A percentile compares a stretch with the other conserved stretches of the same genome.
Evolutionary conservation across 2,113 vertebrate genomes (phyloP).

Genomic region (Heterocephalus glaber): DNA sequence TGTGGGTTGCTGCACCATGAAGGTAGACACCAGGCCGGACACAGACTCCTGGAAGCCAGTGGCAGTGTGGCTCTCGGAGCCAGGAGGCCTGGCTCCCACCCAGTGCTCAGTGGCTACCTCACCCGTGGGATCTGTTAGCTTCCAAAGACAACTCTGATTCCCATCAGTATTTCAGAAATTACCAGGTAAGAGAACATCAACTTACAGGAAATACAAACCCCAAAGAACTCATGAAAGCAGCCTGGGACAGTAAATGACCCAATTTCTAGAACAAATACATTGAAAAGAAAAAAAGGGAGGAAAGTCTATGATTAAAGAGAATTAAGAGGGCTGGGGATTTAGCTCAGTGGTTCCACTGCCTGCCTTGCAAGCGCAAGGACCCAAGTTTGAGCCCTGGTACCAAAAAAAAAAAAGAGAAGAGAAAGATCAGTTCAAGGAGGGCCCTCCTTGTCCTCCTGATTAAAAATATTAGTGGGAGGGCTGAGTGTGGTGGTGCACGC

Average conservation of each 20-base stretch:
- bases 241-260: neutral
- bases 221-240: neutral
- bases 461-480: neutral
- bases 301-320: neutral
- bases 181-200: neutral
- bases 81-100: accelerated
- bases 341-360: too few species aligned
- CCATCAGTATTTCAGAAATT: neutral
- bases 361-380: too few species aligned
- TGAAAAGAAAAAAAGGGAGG: neutral
- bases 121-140: neutral
- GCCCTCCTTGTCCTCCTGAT: too few species aligned
- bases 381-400: too few species aligned
- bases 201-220: neutral
- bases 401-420: too few species aligned
- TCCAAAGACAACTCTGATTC: neutral
- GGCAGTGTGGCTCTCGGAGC: accelerated
- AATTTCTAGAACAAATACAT: neutral
- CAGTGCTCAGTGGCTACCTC: accelerated
- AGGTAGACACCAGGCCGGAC: neutral
- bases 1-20: neutral
- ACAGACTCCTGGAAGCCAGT: neutral
- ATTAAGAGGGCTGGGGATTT: too few species aligned
- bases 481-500: too few species aligned
- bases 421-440: accelerated